A percentile compares a stretch with the other conserved stretches of the same genome.
Conservation (phyloP, 1,140 invertebrate genomes). For the Protaetia brevitarsis region DNA sequence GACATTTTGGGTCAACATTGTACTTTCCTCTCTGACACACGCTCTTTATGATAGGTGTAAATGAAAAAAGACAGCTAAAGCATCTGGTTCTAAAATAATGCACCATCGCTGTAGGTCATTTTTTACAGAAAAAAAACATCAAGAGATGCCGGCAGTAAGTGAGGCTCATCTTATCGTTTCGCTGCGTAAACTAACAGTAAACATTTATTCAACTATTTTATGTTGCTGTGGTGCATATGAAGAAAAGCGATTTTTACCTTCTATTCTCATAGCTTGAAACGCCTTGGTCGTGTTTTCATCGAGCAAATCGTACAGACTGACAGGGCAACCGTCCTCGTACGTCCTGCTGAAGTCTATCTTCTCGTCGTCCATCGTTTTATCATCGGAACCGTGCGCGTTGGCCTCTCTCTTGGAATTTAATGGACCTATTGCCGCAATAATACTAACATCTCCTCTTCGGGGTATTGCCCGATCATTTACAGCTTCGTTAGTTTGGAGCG, state of each 20-base stretch:
- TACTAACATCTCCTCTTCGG: conserved; percentile 58
- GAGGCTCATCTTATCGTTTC: too few relatives aligned
- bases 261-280: conserved; percentile 64
- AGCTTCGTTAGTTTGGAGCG: conserved; percentile 71
- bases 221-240: not conserved
- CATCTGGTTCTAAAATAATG: too few relatives aligned
- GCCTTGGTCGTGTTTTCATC: conserved; percentile 57
- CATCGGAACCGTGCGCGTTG: conserved; percentile 72
- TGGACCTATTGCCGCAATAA: conserved; percentile 86
- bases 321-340: conserved; percentile 43
- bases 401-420: conserved; percentile 76
- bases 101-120: too few relatives aligned
- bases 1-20: too few relatives aligned
- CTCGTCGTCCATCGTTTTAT: conserved; percentile 71
- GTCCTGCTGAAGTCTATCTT: conserved; percentile 66
- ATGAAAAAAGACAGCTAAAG: too few relatives aligned
- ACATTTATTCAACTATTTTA: too few relatives aligned
- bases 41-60: too few relatives aligned
- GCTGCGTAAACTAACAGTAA: too few relatives aligned
- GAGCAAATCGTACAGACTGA: conserved; percentile 48
- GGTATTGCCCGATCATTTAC: conserved; percentile 68
- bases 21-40: too few relatives aligned
- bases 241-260: conserved; percentile 41
- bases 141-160: too few relatives aligned
- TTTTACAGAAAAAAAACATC: too few relatives aligned